Percentiles rank a stretch among this genome's conserved stretches.
phyloP scores from a whole-genome alignment of 1,140 invertebrate genomes.

The Cyclina sinensis region DNA sequence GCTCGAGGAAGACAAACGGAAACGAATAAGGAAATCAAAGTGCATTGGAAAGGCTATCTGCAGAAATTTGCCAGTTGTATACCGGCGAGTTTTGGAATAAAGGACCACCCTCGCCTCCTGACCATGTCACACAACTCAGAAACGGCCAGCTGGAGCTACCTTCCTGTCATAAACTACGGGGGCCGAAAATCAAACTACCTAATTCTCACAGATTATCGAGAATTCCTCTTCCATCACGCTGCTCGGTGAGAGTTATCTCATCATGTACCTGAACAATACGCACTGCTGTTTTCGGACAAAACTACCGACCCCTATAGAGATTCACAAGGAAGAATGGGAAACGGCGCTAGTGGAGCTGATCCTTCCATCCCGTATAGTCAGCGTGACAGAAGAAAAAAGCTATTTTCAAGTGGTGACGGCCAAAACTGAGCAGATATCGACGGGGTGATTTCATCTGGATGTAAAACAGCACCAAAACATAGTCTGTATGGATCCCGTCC shows the following conservation, averaged over 20 bases:
- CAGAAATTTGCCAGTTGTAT: slow-evolving; percentile 8
- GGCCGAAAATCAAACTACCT: background rate
- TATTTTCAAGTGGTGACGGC: background rate
- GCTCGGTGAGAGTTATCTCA: background rate
- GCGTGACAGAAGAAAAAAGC: background rate
- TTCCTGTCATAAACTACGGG: no score
- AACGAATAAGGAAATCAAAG: no score
- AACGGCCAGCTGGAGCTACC: no score
- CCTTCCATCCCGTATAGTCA: background rate
- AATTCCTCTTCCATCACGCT: background rate
- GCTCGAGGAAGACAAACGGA: background rate
- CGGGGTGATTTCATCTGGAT: no score
- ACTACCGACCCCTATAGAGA: background rate
- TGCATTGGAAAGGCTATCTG: background rate
- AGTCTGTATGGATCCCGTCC: background rate
- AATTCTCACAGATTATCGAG: background rate
- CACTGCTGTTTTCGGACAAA: background rate
- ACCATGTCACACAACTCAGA: no score
- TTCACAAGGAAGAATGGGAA: background rate
- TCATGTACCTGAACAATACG: background rate
- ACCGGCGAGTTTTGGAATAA: background rate
- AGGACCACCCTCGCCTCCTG: no score
- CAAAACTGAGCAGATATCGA: background rate
- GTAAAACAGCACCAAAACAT: no score
- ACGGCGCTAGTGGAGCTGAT: background rate